Evolutionary conservation across 2,888 invertebrate species (phyloP).

Genomic region (Elmis aenea): DNA sequence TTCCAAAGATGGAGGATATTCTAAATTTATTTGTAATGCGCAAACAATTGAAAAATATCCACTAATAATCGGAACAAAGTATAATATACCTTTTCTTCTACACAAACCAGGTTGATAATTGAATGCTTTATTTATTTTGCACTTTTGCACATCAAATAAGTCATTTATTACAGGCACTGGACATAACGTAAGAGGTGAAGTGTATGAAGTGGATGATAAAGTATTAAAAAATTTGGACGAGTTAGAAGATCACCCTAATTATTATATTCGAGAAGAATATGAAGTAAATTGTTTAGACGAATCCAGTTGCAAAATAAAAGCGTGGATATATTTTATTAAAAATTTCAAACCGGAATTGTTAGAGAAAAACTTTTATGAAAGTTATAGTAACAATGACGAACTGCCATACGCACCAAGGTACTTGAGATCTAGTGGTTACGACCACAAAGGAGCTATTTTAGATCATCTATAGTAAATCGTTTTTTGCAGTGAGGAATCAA

Average conservation of each 20-base stretch:
- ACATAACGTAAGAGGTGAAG: constrained; percentile 68
- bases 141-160: too few relatives aligned
- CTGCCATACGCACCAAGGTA: constrained; percentile 35
- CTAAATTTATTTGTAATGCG: constrained; percentile 63
- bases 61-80: constrained; percentile 78
- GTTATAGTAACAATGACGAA: constrained; percentile 59
- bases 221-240: constrained; percentile 72
- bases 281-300: constrained; percentile 45
- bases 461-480: neutral
- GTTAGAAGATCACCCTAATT: constrained; percentile 79
- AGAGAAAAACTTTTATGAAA: constrained; percentile 51
- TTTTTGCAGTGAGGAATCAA: neutral
- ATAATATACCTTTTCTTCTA: constrained; percentile 86
- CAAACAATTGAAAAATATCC: constrained; percentile 70
- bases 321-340: constrained; percentile 78
- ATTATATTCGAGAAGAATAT: constrained; percentile 65
- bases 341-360: constrained; percentile 62
- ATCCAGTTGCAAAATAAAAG: constrained; percentile 48
- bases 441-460: neutral
- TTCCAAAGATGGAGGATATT: constrained; percentile 58
- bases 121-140: too few relatives aligned
- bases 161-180: constrained; percentile 35
- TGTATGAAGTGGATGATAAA: constrained; percentile 73
- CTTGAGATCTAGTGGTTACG: neutral
- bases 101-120: constrained; percentile 62